phyloP scores from a whole-genome alignment of 2,797 vertebrate genomes.

The Thripadectes ignobilis region DNA sequence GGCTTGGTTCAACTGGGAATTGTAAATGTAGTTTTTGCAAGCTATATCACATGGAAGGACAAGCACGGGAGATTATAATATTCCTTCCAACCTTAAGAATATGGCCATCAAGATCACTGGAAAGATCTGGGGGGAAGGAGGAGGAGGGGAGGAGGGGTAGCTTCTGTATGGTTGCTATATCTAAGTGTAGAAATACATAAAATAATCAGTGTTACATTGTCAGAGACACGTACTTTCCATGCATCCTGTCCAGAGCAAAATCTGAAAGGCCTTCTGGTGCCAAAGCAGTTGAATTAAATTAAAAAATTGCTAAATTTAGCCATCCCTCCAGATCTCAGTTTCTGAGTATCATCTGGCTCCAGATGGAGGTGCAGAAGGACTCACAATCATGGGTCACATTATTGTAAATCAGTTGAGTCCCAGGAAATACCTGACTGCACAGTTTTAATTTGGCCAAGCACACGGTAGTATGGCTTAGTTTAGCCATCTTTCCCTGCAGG shows the following conservation, averaged over 20 bases:
- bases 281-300: conserved; percentile 42
- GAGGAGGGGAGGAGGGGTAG: background rate
- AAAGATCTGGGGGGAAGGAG: background rate
- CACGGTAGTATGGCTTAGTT: background rate
- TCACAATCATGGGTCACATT: background rate
- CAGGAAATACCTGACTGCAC: background rate
- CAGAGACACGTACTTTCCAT: conserved; percentile 39
- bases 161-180: background rate
- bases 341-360: conserved; percentile 10
- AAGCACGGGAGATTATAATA: background rate
- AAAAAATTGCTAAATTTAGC: conserved; percentile 37
- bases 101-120: background rate
- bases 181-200: conserved; percentile 2
- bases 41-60: background rate
- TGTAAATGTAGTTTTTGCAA: background rate
- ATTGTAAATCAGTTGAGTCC: background rate
- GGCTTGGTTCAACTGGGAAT: background rate
- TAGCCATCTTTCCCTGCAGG: background rate
- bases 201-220: conserved; percentile 12
- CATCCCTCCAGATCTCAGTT: background rate
- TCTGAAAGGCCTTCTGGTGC: conserved; percentile 32
- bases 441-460: background rate
- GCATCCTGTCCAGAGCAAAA: conserved; percentile 30
- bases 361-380: conserved; percentile 8
- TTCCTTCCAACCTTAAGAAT: background rate